These are phyloP conservation scores for Prosopocoilus inquinatus DNA, from an alignment of 2,888 invertebrate species.

Conservation along the genomic window DNA sequence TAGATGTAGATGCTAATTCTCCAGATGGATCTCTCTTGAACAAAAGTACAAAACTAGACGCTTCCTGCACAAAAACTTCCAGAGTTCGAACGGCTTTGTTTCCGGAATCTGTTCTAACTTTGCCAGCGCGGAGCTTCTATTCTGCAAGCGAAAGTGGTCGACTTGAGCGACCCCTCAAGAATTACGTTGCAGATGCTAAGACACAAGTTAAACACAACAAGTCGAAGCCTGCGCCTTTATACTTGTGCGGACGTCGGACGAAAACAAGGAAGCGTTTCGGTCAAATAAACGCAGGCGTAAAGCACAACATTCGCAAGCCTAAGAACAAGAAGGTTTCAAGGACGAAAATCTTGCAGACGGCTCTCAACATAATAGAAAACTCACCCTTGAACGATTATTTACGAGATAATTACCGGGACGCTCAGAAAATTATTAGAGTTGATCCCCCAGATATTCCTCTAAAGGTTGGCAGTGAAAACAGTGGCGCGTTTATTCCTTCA, in stretches of 20 bases:
- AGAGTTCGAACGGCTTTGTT: conserved; percentile 48
- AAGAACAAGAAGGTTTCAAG: conserved; percentile 49
- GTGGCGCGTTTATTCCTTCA: no score
- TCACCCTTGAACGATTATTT: conserved; percentile 35
- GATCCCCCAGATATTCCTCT: no score
- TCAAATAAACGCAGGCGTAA: conserved; percentile 66
- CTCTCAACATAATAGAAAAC: conserved; percentile 39
- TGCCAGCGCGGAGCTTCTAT: conserved; percentile 59
- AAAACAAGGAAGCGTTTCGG: conserved; percentile 51
- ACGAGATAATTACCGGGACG: conserved; percentile 16
- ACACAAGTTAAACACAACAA: conserved; percentile 10
- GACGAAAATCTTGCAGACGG: conserved; percentile 34
- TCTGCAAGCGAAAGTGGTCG: neutral
- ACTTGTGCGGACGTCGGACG: conserved; percentile 43
- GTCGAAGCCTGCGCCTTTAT: conserved; percentile 20
- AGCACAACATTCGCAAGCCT: conserved; percentile 63
- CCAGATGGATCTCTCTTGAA: conserved; percentile 16
- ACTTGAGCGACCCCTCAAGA: conserved; percentile 2
- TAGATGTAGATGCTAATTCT: conserved; percentile 24
- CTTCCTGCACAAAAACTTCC: conserved; percentile 31
- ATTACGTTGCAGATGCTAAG: neutral
- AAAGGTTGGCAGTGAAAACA: no score
- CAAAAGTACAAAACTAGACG: conserved; percentile 30
- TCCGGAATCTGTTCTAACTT: conserved; percentile 45
- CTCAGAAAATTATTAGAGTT: no score